Base-by-base conservation (phyloP, 2,113 vertebrate genomes). In the Ovibos moschatus region DNA sequence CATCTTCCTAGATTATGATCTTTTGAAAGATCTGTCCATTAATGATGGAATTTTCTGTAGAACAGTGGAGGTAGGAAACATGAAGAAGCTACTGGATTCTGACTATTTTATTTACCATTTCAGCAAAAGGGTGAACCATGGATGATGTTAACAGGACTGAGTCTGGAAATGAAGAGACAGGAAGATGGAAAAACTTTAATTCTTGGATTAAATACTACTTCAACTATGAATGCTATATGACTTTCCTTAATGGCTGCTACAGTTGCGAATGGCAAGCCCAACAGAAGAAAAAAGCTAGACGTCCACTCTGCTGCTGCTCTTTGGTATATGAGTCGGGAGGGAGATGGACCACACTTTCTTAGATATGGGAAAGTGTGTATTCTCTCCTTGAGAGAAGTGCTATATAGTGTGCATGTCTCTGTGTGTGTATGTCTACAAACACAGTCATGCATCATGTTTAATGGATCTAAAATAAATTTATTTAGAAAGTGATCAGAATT, bases 271-370 rank as follows among this genome's bases (percentile, higher is more conserved):
- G 96, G 97, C 40, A 96, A 28, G 27, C 17, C 25, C 40, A 30
- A 71, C 27, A 27, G 21, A 92, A 86, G 95, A 23, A 90, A 64
- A 95, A 74, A 53, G 51, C 87, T 25, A 67, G 76, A 71, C 21
- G 27, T 84, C 89, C 55, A 84, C 67, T 28, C n/a, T 98, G 98
- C 92, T 97, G 96, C 97, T 97, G 92, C 89, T 64, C 84, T 93
- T 36, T 40, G 98, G 98, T 98, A 97, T 7, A 89, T 33, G 43
- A 90, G 21, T 51, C 11, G 74, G 82, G 89, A 87, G 95, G 89
- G 84, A 92, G 27, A 60, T 10, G 21, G 57, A 25, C 25, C 58
- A 17, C 19, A 25, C 6, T 93, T 92, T 50, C 55, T 64, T 36
- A 64, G 30, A 57, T 51, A 13, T 74, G 71, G 91, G 91, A 87